Conservation (phyloP, 2,888 invertebrate genomes). For the Clitarchus hookeri region DNA sequence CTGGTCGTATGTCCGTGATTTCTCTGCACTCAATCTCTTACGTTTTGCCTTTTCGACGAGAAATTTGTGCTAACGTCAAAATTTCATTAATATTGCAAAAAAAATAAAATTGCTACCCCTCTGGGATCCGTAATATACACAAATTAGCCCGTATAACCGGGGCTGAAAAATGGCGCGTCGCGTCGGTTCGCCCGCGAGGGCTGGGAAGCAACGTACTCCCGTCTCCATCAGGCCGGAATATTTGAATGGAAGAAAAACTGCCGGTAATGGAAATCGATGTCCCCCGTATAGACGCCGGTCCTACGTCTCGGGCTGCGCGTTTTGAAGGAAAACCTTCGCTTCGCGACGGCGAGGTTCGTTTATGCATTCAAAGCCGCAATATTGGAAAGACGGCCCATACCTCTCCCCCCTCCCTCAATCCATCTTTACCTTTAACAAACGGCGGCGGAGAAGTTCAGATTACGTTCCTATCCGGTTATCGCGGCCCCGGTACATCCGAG, state of each 20-base stretch:
- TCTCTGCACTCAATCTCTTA: no score
- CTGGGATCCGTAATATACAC: not conserved
- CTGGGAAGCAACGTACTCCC: not conserved
- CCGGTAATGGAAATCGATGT: slow-evolving; percentile 10
- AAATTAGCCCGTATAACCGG: not conserved
- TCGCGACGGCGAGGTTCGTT: not conserved
- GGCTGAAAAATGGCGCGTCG: not conserved
- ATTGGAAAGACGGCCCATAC: not conserved
- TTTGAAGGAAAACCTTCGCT: not conserved
- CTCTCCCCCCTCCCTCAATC: not conserved
- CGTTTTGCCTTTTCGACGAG: no score
- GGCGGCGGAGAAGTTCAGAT: not conserved
- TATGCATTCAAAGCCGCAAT: slow-evolving; percentile 1
- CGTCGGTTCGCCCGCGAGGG: not conserved
- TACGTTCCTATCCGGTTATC: not conserved
- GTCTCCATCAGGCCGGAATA: not conserved
- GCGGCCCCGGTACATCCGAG: not conserved
- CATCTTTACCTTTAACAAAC: not conserved
- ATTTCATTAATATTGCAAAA: not conserved
- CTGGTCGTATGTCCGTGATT: no score
- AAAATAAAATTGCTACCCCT: not conserved
- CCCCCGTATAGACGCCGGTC: not conserved
- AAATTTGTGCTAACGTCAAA: not conserved
- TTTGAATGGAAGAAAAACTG: not conserved
- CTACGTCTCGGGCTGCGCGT: not conserved